Evolutionary conservation across 2,113 vertebrate genomes (phyloP).

Genomic region (Rallus limicola): DNA sequence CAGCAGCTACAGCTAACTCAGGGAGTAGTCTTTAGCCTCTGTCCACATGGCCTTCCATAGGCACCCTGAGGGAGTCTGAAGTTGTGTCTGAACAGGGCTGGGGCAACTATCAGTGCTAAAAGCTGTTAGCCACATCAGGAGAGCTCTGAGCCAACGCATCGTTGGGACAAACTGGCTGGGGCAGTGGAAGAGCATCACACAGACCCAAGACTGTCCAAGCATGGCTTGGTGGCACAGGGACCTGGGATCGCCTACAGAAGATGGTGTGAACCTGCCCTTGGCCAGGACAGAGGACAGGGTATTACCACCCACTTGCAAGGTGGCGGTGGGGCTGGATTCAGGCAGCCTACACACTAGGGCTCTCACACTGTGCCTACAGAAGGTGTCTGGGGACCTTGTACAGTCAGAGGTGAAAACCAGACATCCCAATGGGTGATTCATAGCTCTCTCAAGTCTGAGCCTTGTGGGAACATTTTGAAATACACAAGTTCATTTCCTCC

Average conservation of each 20-base stretch:
- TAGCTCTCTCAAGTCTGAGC: background rate
- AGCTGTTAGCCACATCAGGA: background rate
- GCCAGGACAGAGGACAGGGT: rapidly evolving
- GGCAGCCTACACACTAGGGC: background rate
- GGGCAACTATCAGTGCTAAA: background rate
- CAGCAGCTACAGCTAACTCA: background rate
- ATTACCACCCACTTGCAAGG: rapidly evolving
- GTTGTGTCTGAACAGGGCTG: background rate
- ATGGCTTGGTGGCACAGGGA: rapidly evolving
- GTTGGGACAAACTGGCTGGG: background rate
- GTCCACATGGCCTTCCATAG: rapidly evolving
- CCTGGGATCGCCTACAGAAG: background rate
- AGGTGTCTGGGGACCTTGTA: background rate
- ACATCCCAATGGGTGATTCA: background rate
- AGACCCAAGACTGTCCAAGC: background rate
- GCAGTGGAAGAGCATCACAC: background rate
- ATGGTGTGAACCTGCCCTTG: background rate
- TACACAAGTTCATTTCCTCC: background rate
- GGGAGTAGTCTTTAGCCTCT: rapidly evolving
- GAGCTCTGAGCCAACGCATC: background rate
- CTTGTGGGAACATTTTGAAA: background rate
- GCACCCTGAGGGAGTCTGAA: background rate
- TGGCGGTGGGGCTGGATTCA: rapidly evolving
- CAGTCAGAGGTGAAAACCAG: background rate
- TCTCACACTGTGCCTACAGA: background rate